Evolutionary conservation across 1,140 invertebrate species (phyloP), one percentile per base, ranked within the genome.

Genomic region (Drosophila kohkoa): DNA sequence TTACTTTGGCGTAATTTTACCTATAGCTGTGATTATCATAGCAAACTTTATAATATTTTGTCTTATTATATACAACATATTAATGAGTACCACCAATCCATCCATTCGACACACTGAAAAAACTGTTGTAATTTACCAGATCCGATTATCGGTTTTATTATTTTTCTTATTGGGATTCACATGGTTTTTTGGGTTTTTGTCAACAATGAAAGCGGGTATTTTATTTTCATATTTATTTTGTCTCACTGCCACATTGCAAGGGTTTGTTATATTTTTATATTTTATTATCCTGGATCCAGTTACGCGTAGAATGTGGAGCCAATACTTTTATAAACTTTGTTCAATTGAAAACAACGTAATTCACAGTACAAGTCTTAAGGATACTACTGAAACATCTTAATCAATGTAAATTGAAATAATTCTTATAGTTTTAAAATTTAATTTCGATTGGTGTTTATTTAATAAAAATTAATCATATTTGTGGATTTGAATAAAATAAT

Each of bases 91-190:
- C 13, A 92, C 91, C 63, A 92, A 92, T 55, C 41, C 63, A 38
- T 92, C 93, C 80, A 91, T 93, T 60, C 92, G 93, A 58, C 77
- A 79, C 38, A 91, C 91, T 2, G 94, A 94, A 60, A 92, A 93
- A 65, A 93, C 93, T 60, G 77, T 94, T 25, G 82, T 94, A 5
- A 81, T 94, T 16, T 93, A 94, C 16, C 94, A 95, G 74, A 92
- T 95, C 52, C 91, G 94, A 45, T 74, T 95, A 15, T 94, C 93
- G 4, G 79, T 95, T 15, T 91, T 95, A 57, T 77, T 95, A n/a
- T 95, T 95, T 85, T 95, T 95, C 74, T 89, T 95, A 38, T 80
- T 95, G 13, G 95, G 95, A 5, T 83, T 95, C 2, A 94, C 94
- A 2, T 95, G 95, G 95, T 82, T 94, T 20, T 95, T 95, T 88